Conservation (phyloP, 2,888 invertebrate species). For the Synergus itoensis region DNA sequence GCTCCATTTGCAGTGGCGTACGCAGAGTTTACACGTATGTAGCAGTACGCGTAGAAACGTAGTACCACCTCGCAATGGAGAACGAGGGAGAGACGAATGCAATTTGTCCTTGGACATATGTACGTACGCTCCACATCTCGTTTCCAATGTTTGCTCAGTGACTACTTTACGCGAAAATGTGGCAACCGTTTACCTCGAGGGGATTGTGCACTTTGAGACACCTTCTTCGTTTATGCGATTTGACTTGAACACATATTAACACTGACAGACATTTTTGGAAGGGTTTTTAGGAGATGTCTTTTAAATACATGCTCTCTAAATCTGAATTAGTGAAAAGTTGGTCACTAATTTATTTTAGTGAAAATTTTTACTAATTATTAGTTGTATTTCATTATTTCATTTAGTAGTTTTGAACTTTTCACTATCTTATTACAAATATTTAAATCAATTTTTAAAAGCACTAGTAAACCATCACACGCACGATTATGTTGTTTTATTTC, state of each 20-base stretch:
- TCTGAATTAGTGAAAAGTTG: no score
- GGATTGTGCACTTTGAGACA: conserved; percentile 36
- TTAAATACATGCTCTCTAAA: no score
- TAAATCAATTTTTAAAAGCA: no score
- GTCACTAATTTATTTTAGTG: no score
- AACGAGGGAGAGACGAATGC: conserved; percentile 13
- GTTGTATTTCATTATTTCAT: no score
- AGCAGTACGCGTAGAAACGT: neutral
- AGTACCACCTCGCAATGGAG: neutral
- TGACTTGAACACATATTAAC: conserved; percentile 12
- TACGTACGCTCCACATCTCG: conserved; percentile 22
- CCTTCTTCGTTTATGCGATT: conserved; percentile 28
- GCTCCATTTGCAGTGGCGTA: conserved; percentile 4
- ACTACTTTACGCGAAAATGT: conserved; percentile 33
- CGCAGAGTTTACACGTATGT: conserved; percentile 4
- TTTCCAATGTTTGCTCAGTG: conserved; percentile 27
- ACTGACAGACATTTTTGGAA: no score
- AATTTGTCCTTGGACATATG: conserved; percentile 35
- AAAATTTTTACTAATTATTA: no score
- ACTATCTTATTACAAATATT: no score
- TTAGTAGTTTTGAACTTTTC: no score
- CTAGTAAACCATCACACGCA: no score
- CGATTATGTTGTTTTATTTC: no score
- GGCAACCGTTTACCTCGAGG: conserved; percentile 20
- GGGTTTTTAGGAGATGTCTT: no score